phyloP scores from a whole-genome alignment of 2,113 vertebrate species.

The Rhynchomys soricoides region DNA sequence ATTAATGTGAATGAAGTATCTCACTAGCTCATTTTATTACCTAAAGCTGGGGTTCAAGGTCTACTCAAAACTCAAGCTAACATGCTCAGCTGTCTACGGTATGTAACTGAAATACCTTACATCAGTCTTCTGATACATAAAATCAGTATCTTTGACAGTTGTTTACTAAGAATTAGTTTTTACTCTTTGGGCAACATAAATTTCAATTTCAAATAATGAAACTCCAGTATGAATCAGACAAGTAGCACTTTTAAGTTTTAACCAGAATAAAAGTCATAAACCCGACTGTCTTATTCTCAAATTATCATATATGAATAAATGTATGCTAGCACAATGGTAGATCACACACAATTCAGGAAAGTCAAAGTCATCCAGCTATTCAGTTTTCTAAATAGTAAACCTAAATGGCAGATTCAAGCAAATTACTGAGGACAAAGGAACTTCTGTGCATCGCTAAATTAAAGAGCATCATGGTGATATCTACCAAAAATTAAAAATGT shows the following conservation, averaged over 20 bases:
- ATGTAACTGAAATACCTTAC: conserved; percentile 21
- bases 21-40: conserved; percentile 9
- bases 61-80: background rate
- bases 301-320: background rate
- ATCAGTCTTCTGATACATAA: conserved; percentile 14
- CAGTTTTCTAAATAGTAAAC: background rate
- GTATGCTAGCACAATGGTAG: background rate
- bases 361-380: background rate
- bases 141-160: conserved; percentile 16
- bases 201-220: conserved; percentile 29
- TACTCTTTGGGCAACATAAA: background rate
- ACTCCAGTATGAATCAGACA: conserved; percentile 40
- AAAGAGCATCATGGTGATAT: background rate
- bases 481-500: conserved; percentile 27
- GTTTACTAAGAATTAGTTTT: conserved; percentile 2
- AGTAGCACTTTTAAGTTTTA: conserved; percentile 15
- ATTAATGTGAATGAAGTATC: background rate
- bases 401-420: background rate
- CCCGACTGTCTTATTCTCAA: conserved; percentile 10
- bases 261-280: conserved; percentile 25
- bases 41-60: background rate
- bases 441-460: background rate
- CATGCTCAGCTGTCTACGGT: background rate
- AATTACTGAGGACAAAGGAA: conserved; percentile 27
- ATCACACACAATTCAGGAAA: background rate